These are phyloP conservation scores for Sinocyclocheilus rhinocerous DNA, from an alignment of 2,113 vertebrate genomes.

Conservation along the genomic window DNA sequence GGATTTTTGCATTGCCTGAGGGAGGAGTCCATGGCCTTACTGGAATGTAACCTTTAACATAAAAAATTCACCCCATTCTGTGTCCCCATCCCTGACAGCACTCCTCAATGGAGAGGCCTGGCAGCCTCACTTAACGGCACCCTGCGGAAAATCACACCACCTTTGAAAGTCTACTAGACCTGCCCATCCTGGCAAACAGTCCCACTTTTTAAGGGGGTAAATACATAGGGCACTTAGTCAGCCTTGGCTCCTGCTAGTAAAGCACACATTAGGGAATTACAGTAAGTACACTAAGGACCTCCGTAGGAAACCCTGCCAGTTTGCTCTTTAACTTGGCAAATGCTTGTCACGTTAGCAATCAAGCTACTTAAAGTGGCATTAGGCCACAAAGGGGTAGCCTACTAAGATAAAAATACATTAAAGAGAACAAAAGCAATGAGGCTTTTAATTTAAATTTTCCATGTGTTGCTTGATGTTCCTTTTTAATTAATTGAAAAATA, in stretches of 20 bases:
- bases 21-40: slow-evolving; percentile 34
- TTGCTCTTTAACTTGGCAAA: slow-evolving; percentile 72
- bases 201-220: slow-evolving; percentile 60
- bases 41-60: slow-evolving; percentile 68
- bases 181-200: slow-evolving; percentile 50
- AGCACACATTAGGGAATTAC: slow-evolving; percentile 43
- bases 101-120: slow-evolving; percentile 58
- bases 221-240: slow-evolving; percentile 57
- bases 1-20: slow-evolving; percentile 20
- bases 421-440: slow-evolving; percentile 56
- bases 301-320: slow-evolving; percentile 68
- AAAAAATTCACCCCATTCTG: slow-evolving; percentile 51
- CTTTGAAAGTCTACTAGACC: slow-evolving; percentile 58
- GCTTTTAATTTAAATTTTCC: no score
- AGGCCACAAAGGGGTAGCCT: slow-evolving; percentile 8
- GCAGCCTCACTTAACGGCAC: slow-evolving; percentile 63
- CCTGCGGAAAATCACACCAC: slow-evolving; percentile 59
- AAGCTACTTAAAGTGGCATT: slow-evolving; percentile 20
- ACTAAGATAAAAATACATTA: slow-evolving; percentile 36
- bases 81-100: slow-evolving; percentile 57
- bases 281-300: slow-evolving; percentile 18
- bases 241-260: slow-evolving; percentile 28
- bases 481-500: no score
- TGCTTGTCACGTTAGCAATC: slow-evolving; percentile 64
- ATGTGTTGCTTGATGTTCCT: no score